Percentiles rank a stretch among this genome's conserved stretches.
phyloP scores from a whole-genome alignment of 2,888 invertebrate genomes.

The Arctia plantaginis region DNA sequence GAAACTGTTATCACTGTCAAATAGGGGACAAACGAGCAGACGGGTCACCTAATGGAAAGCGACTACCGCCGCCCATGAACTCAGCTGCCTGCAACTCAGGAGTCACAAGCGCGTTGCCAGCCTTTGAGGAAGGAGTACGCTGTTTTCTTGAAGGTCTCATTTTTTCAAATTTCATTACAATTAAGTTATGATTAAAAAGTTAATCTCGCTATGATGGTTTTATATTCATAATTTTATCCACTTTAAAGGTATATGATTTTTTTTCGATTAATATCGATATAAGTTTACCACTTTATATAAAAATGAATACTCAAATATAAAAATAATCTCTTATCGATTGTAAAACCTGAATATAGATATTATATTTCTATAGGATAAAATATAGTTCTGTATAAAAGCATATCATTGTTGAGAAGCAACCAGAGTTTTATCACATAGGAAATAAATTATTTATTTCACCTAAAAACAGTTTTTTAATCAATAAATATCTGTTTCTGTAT shows the following conservation, averaged over 20 bases:
- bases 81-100: too few species aligned
- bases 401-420: not conserved
- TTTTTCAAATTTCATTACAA: not conserved
- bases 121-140: too few species aligned
- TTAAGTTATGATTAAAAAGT: not conserved
- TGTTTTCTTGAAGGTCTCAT: too few species aligned
- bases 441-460: not conserved
- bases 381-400: not conserved
- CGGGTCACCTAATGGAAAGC: too few species aligned
- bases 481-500: not conserved
- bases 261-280: not conserved
- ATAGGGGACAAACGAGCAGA: too few species aligned
- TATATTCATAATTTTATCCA: not conserved
- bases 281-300: not conserved
- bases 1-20: too few species aligned
- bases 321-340: not conserved
- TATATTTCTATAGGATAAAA: not conserved
- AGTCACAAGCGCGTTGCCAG: too few species aligned
- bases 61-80: too few species aligned
- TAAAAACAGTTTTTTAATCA: not conserved
- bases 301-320: not conserved
- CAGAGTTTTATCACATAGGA: not conserved
- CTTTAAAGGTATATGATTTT: not conserved
- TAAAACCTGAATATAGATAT: not conserved
- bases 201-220: not conserved